Base-by-base conservation (phyloP, 2,113 vertebrate species). In the Brevimyrus niger region DNA sequence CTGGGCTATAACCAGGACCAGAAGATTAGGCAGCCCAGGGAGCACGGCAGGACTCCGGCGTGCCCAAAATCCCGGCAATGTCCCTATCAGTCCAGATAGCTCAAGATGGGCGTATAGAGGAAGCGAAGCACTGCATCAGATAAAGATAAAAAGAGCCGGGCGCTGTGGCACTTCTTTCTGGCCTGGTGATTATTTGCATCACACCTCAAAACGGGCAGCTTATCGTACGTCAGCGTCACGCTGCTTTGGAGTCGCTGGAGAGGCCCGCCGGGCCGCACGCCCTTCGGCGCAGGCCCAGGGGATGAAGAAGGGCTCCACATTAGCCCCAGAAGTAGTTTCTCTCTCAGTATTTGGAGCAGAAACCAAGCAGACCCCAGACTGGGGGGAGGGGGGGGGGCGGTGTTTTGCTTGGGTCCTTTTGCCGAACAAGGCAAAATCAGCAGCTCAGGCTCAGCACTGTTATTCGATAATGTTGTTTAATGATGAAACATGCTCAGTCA, bases 111-210 rank as follows among this genome's bases (percentile, higher is more conserved):
- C 38, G 73, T 42, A 80, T 1, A 80, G 73, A 80, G 73, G 73
- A 80, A 80, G 69, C 0, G 0, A 80, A 8, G 31, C 35, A 42
- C 73, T 80, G 73, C 42, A 42, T 80, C 73, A 80, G 73, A 80
- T 80, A 17, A 76, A 76, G 35, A 42, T 35, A 42, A 42, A 80
- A 17, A 42, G 2, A 80, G 35, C 11, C 0, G 17, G 42, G 38
- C 0, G 35, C 15, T 19, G 38, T 4, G 6, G 73, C 73, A 80
- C 73, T 80, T 76, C 69, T 76, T 80, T 42, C 73, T 80, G 73
- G 35, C 73, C 73, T 42, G 73, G 35, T 80, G 73, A 80, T 80
- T 80, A 80, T 80, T 80, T 80, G 73, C 73, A 80, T 80, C 73
- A 27, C 35, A 42, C 35, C 73, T 80, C 35, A 80, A 55, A 38